phyloP scores from a whole-genome alignment of 2,888 invertebrate species.

The Hyalella azteca region DNA sequence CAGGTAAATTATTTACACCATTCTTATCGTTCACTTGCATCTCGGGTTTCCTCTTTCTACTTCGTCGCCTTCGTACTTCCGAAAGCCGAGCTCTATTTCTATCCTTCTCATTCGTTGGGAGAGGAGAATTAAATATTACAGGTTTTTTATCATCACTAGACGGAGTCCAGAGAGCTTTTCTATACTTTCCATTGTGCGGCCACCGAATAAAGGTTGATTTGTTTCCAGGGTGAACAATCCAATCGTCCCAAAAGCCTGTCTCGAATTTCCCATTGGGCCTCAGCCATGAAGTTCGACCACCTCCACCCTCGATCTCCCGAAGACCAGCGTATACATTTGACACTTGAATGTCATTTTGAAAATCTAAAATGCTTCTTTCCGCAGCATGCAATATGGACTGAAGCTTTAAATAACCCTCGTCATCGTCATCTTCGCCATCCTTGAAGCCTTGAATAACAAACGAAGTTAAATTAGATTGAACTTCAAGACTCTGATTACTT shows the following conservation, averaged over 20 bases:
- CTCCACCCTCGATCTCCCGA: background rate
- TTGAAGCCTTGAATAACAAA: background rate
- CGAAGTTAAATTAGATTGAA: slow-evolving; percentile 11
- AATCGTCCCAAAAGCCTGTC: slow-evolving; percentile 26
- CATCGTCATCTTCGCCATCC: slow-evolving; percentile 39
- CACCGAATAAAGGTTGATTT: slow-evolving; percentile 1
- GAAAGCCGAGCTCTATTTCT: background rate
- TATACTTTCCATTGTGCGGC: slow-evolving; percentile 1
- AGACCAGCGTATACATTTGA: slow-evolving; percentile 26
- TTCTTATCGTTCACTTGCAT: background rate
- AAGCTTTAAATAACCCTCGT: slow-evolving; percentile 44
- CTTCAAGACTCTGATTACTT: background rate
- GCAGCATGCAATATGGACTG: slow-evolving; percentile 51
- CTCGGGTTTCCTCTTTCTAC: background rate
- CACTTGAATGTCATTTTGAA: slow-evolving; percentile 50
- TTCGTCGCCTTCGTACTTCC: background rate
- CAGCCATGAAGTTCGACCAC: slow-evolving; percentile 29
- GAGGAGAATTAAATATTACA: background rate
- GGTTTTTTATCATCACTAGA: background rate
- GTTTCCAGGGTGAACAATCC: slow-evolving; percentile 1
- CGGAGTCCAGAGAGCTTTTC: slow-evolving; percentile 25
- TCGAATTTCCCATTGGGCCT: slow-evolving; percentile 29
- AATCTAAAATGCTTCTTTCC: slow-evolving; percentile 46
- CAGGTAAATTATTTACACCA: background rate
- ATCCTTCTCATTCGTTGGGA: background rate